These are phyloP conservation scores for Eupsilia transversa DNA, from an alignment of 2,888 invertebrate genomes.

Conservation along the genomic window DNA sequence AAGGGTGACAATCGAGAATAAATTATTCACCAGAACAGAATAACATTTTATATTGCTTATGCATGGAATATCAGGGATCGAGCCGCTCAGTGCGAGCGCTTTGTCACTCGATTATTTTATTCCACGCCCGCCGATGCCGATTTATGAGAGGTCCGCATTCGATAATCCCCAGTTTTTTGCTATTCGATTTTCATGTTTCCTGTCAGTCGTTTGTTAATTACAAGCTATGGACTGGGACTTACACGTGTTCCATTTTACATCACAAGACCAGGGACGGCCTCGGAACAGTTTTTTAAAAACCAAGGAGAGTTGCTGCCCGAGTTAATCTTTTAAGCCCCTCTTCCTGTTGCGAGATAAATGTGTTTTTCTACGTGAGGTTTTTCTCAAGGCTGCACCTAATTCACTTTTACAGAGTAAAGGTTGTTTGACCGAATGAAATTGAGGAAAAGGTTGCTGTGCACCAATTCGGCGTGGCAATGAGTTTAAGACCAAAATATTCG, in stretches of 20 bases:
- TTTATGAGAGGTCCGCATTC: constrained; percentile 73
- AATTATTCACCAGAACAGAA: constrained; percentile 85
- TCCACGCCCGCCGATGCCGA: constrained; percentile 71
- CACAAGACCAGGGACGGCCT: constrained; percentile 27
- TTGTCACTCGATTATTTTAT: constrained; percentile 80
- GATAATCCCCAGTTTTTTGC: constrained; percentile 67
- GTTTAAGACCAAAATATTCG: constrained; percentile 26
- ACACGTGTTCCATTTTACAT: constrained; percentile 47
- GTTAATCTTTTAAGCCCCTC: constrained; percentile 66
- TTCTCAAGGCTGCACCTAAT: constrained; percentile 63
- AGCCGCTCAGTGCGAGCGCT: constrained; percentile 73
- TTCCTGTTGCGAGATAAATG: constrained; percentile 65
- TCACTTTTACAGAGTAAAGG: constrained; percentile 53
- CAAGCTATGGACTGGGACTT: constrained; percentile 34
- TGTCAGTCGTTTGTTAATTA: constrained; percentile 62
- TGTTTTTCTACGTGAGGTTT: constrained; percentile 63
- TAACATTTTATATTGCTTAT: constrained; percentile 85
- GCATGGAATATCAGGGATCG: constrained; percentile 82
- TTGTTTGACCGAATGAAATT: constrained; percentile 59
- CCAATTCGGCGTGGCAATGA: constrained; percentile 19
- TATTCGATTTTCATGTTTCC: constrained; percentile 68
- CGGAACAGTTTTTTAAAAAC: constrained; percentile 55
- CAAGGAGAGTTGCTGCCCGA: constrained; percentile 51
- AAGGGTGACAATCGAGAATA: constrained; percentile 81
- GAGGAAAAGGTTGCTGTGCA: constrained; percentile 15